phyloP scores from a whole-genome alignment of 2,113 vertebrate genomes.

The Rhegmatorhina hoffmannsi region DNA sequence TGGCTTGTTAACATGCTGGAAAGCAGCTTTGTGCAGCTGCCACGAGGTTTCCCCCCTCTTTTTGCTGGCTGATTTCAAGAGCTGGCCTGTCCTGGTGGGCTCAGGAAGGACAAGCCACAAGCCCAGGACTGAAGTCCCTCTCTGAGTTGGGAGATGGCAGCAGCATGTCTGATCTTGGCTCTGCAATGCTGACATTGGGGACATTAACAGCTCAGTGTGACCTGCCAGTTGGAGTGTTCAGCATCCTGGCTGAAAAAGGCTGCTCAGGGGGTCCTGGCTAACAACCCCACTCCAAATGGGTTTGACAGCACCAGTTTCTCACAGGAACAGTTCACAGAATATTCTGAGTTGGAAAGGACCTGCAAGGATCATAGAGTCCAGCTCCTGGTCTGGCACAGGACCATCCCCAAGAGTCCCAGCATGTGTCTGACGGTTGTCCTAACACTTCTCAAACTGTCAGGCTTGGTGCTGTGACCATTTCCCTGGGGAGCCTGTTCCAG shows the following conservation, averaged over 20 bases:
- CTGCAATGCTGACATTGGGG: not conserved
- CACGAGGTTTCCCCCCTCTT: not conserved
- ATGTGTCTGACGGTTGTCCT: not conserved
- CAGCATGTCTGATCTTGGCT: accelerated
- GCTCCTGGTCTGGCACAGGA: not conserved
- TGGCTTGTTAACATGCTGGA: not conserved
- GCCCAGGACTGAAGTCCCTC: accelerated
- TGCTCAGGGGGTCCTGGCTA: not conserved
- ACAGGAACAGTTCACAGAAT: not conserved
- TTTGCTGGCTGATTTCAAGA: not conserved
- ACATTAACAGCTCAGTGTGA: not conserved
- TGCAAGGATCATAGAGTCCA: not conserved
- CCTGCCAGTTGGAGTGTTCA: not conserved
- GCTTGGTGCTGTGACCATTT: not conserved
- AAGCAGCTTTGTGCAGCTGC: not conserved
- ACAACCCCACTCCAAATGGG: not conserved
- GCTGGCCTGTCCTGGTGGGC: not conserved
- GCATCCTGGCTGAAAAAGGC: not conserved
- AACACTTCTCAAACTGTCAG: not conserved
- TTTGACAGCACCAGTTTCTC: not conserved
- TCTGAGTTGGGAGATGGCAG: not conserved
- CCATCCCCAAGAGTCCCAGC: not conserved
- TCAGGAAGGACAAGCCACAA: not conserved
- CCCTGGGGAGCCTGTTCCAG: not conserved
- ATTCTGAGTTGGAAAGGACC: not conserved